phyloP scores from a whole-genome alignment of 2,888 invertebrate species.

The Isotomurus palustris region DNA sequence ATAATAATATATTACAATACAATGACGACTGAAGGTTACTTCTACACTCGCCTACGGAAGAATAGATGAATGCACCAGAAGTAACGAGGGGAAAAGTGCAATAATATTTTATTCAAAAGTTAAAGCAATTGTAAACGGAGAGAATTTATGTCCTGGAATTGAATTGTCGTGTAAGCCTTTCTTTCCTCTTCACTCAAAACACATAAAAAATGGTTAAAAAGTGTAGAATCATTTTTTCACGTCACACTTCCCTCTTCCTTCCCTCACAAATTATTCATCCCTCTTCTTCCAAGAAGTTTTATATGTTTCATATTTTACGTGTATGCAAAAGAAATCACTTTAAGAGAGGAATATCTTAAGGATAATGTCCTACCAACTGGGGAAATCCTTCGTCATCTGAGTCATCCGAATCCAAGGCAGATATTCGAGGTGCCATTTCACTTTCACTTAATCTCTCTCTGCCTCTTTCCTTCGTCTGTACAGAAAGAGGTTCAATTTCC shows the following conservation, averaged over 20 bases:
- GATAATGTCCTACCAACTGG: constrained; percentile 34
- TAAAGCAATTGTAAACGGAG: not conserved
- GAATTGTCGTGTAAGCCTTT: not conserved
- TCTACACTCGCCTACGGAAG: no score
- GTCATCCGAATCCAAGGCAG: constrained; percentile 43
- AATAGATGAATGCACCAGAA: no score
- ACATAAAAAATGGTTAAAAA: no score
- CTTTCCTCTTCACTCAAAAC: not conserved
- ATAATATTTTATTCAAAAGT: not conserved
- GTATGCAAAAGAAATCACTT: not conserved
- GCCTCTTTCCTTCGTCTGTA: no score
- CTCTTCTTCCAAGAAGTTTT: not conserved
- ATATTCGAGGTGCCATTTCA: constrained; percentile 41
- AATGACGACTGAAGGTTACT: no score
- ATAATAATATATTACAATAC: no score
- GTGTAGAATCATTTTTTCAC: not conserved
- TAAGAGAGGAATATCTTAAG: constrained; percentile 21
- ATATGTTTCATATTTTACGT: not conserved
- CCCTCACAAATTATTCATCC: constrained; percentile 13
- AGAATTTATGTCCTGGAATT: not conserved
- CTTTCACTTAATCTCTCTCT: not conserved
- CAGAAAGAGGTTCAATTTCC: no score
- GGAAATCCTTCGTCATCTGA: constrained; percentile 44
- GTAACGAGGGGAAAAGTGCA: no score
- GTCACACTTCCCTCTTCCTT: not conserved